Percentiles rank a stretch among this genome's conserved stretches.
These are phyloP conservation scores for Drosophila siamana DNA, from an alignment of 2,888 invertebrate genomes.

Conservation along the genomic window DNA sequence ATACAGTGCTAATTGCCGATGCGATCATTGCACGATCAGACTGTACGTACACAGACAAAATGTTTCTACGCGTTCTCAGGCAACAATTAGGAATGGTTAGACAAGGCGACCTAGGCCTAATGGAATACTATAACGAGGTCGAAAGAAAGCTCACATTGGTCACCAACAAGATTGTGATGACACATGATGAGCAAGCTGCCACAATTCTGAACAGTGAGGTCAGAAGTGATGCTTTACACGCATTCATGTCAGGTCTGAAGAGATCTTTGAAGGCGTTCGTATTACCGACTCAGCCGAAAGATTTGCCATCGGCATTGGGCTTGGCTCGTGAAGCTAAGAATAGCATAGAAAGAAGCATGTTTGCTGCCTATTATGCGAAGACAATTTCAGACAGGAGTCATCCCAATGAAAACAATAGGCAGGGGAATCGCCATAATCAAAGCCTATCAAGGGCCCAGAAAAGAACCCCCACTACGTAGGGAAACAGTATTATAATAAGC, in stretches of 20 bases:
- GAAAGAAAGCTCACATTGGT: neutral
- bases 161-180: neutral
- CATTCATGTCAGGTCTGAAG: neutral
- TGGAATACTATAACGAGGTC: neutral
- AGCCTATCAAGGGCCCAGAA: neutral
- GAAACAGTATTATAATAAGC: neutral
- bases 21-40: neutral
- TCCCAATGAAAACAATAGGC: neutral
- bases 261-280: neutral
- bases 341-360: neutral
- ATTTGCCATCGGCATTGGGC: neutral
- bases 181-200: neutral
- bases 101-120: neutral
- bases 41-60: conserved; percentile 1
- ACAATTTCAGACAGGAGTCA: neutral
- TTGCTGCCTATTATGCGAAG: neutral
- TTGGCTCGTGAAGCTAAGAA: neutral
- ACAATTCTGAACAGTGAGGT: neutral
- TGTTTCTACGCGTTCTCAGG: neutral
- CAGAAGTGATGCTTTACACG: neutral
- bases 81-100: neutral
- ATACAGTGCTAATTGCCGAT: neutral
- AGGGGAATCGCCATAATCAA: neutral
- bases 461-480: neutral
- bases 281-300: neutral